Percentiles rank a stretch among this genome's conserved stretches.
Evolutionary conservation across 23 tunicate species (phyloP).

Genomic region (Botrylloides violaceus): DNA sequence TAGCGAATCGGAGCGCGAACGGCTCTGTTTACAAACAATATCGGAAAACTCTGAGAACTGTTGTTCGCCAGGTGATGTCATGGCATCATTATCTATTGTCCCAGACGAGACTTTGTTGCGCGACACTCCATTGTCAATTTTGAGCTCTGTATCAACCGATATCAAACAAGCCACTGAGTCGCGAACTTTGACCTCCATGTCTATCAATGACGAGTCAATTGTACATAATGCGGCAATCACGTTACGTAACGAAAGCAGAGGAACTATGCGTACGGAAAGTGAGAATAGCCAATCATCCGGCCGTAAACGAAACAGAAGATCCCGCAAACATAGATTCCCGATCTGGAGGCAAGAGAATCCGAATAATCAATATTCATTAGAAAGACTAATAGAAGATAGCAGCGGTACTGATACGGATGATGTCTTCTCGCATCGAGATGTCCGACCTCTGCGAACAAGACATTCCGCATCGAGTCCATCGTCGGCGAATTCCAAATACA

Average conservation of each 20-base stretch:
- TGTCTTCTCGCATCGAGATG: background rate
- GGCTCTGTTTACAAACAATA: background rate
- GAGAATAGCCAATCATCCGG: background rate
- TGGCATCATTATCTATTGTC: no score
- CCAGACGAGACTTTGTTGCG: no score
- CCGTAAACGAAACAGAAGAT: background rate
- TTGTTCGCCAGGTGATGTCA: background rate
- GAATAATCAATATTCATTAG: slow-evolving; percentile 9
- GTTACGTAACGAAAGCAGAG: no score
- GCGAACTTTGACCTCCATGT: background rate
- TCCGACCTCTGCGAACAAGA: background rate
- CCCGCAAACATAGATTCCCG: background rate
- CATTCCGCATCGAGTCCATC: background rate
- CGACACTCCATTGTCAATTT: background rate
- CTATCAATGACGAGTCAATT: background rate
- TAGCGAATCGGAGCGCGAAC: background rate
- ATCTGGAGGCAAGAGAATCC: slow-evolving; percentile 31
- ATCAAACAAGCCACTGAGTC: background rate
- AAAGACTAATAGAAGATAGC: background rate
- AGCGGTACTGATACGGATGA: slow-evolving; percentile 1
- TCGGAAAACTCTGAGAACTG: slow-evolving; percentile 13
- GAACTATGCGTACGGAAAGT: no score
- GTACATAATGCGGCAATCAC: no score
- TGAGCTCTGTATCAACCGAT: background rate
- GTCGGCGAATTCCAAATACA: background rate